These are phyloP conservation scores for Hermetia illucens DNA, from an alignment of 1,140 invertebrate species.

Conservation along the genomic window DNA sequence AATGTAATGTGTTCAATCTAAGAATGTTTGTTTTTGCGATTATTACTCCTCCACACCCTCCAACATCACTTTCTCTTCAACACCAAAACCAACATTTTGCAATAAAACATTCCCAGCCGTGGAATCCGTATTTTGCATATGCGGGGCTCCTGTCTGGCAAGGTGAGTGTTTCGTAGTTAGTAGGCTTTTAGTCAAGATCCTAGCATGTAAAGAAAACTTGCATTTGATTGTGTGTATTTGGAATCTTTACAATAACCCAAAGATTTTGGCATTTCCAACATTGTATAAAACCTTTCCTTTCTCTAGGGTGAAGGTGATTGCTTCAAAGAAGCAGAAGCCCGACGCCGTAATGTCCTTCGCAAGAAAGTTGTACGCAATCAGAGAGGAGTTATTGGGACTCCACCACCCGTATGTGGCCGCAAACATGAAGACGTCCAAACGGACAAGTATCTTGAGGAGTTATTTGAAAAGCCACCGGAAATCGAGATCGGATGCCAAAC, in stretches of 20 bases:
- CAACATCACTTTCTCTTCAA: too few relatives aligned
- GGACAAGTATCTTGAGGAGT: slow-evolving; percentile 72
- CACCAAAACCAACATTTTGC: too few relatives aligned
- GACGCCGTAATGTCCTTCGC: slow-evolving; percentile 34
- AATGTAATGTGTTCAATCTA: too few relatives aligned
- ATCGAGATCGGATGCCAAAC: slow-evolving; percentile 67
- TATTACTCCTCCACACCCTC: too few relatives aligned
- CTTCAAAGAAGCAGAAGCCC: slow-evolving; percentile 34
- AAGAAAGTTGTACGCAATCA: slow-evolving; percentile 32
- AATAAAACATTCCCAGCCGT: slow-evolving; percentile 11
- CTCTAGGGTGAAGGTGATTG: slow-evolving; percentile 22
- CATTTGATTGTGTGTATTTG: too few relatives aligned
- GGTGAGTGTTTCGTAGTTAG: slow-evolving; percentile 5
- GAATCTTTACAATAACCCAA: too few relatives aligned
- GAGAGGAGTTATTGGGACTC: slow-evolving; percentile 41
- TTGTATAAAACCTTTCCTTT: too few relatives aligned
- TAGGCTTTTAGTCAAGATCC: too few relatives aligned
- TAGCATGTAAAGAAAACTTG: too few relatives aligned
- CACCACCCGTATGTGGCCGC: slow-evolving; percentile 59
- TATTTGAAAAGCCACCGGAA: slow-evolving; percentile 55
- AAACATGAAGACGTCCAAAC: slow-evolving; percentile 76
- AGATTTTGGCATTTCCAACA: too few relatives aligned
- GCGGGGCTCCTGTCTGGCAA: slow-evolving; percentile 32
- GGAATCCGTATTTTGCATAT: slow-evolving; percentile 36
- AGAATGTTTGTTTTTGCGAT: too few relatives aligned